A percentile compares a stretch with the other conserved stretches of the same genome.
Conservation (phyloP, 2,113 vertebrate species). For the Hippocampus mohnikei region DNA sequence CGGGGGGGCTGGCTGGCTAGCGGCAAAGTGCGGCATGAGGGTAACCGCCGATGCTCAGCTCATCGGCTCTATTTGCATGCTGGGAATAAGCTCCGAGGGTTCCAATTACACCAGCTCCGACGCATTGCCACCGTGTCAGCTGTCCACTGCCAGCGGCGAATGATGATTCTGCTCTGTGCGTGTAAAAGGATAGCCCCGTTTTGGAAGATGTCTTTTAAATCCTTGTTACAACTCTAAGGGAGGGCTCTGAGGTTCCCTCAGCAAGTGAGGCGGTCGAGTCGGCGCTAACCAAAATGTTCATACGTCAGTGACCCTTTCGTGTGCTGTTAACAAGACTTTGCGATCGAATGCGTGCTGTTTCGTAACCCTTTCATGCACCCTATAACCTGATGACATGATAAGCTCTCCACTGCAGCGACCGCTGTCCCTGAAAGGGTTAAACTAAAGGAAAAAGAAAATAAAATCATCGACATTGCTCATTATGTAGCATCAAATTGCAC, state of each 20-base stretch:
- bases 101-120: conserved; percentile 71
- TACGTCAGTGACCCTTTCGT: neutral
- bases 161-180: conserved; percentile 73
- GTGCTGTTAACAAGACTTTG: neutral
- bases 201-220: conserved; percentile 58
- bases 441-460: neutral
- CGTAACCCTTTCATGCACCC: neutral
- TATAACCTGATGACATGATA: too few relatives aligned
- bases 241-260: conserved; percentile 16
- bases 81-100: conserved; percentile 69
- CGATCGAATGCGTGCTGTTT: neutral
- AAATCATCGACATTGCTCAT: neutral
- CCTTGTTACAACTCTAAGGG: conserved; percentile 45
- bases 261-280: conserved; percentile 13
- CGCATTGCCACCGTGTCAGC: conserved; percentile 71
- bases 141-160: conserved; percentile 63
- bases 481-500: neutral
- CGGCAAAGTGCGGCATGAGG: conserved; percentile 34
- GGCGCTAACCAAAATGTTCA: conserved; percentile 39
- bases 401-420: too few relatives aligned
- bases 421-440: too few relatives aligned
- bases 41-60: conserved; percentile 58
- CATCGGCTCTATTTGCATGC: conserved; percentile 62
- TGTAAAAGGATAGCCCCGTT: conserved; percentile 68
- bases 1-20: conserved; percentile 20